Evolutionary conservation across 2,113 vertebrate species (phyloP).

Genomic region (Rhombomys opimus): DNA sequence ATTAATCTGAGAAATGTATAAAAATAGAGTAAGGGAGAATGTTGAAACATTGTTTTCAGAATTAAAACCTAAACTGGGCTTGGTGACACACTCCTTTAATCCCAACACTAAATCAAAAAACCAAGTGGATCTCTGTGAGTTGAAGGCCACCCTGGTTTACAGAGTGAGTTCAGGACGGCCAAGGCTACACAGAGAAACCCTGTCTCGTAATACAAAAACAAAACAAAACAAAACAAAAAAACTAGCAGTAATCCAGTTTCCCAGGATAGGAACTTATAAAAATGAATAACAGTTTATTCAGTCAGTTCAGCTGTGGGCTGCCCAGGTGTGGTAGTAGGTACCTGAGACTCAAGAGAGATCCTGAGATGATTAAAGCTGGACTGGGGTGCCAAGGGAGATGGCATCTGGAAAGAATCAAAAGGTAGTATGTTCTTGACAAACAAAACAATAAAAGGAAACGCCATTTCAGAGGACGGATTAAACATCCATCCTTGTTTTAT

Average conservation of each 20-base stretch:
- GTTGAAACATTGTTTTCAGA: neutral
- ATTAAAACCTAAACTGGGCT: neutral
- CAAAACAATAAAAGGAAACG: neutral
- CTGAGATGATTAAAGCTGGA: neutral
- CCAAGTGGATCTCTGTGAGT: too few species aligned
- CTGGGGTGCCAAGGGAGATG: neutral
- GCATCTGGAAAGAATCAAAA: neutral
- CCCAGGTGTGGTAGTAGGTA: too few species aligned
- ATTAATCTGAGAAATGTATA: neutral
- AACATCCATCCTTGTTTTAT: too few species aligned
- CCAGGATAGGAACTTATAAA: neutral
- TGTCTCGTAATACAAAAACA: too few species aligned
- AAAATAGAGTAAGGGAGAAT: neutral
- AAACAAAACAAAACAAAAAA: neutral
- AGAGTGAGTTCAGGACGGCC: too few species aligned
- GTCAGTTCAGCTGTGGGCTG: neutral
- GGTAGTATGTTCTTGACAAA: neutral
- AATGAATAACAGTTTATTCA: neutral
- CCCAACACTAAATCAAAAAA: too few species aligned
- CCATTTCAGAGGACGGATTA: neutral
- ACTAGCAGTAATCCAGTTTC: neutral
- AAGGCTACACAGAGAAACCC: too few species aligned
- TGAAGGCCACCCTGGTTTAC: too few species aligned
- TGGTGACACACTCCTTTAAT: too few species aligned
- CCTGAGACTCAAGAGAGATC: neutral